Evolutionary conservation across 2,113 vertebrate genomes (phyloP).

Genomic region (Harpagus bidentatus): DNA sequence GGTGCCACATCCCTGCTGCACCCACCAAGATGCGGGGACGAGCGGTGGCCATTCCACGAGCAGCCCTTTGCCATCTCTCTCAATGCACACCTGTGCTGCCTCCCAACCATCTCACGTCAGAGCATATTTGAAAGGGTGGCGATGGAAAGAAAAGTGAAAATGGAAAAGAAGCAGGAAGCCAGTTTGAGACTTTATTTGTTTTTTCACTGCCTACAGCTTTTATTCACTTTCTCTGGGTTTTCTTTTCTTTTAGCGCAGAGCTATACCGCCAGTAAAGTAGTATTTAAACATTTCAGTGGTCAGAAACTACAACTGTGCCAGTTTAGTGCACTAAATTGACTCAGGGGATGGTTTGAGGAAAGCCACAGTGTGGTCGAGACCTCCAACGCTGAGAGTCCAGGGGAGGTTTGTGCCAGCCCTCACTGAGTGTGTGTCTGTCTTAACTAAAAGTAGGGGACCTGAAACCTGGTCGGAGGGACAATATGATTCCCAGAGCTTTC

Average conservation of each 20-base stretch:
- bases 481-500: not conserved
- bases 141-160: not conserved
- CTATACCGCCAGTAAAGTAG: not conserved
- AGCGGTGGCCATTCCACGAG: fast-evolving
- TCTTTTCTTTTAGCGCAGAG: not conserved
- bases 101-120: fast-evolving
- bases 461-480: not conserved
- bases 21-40: fast-evolving
- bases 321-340: not conserved
- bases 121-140: not conserved
- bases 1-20: not conserved
- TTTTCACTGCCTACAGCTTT: not conserved
- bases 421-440: not conserved
- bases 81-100: not conserved
- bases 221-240: not conserved
- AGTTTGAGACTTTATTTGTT: not conserved
- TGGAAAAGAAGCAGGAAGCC: not conserved
- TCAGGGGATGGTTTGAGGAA: not conserved
- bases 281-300: not conserved
- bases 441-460: not conserved
- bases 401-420: not conserved
- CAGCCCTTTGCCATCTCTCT: not conserved
- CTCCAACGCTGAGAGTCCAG: fast-evolving
- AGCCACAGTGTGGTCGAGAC: not conserved
- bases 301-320: not conserved